Evolutionary conservation across 1,140 invertebrate species (phyloP).

Genomic region (Drosophila sp.): DNA sequence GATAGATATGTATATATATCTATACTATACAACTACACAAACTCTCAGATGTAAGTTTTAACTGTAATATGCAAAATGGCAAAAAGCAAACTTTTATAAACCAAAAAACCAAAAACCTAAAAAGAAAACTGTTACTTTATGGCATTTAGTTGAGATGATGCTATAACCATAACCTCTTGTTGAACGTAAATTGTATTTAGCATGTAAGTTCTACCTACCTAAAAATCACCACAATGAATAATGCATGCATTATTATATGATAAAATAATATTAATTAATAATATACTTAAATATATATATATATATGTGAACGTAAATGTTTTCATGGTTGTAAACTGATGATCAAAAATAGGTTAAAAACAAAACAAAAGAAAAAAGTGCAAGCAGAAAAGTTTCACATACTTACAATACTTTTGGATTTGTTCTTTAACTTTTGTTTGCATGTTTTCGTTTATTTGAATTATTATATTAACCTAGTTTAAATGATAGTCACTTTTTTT

Average conservation of each 20-base stretch:
- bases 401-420: constrained; percentile 1
- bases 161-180: constrained; percentile 70
- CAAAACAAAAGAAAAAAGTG: constrained; percentile 14
- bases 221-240: constrained; percentile 48
- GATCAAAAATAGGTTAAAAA: constrained; percentile 79
- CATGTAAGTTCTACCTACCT: constrained; percentile 63
- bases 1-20: constrained; percentile 1
- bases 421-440: background rate
- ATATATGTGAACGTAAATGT: constrained; percentile 66
- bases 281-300: constrained; percentile 59
- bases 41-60: constrained; percentile 75
- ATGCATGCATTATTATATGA: constrained; percentile 30
- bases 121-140: constrained; percentile 77
- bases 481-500: background rate
- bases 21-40: constrained; percentile 65
- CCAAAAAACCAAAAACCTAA: constrained; percentile 15
- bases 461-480: background rate
- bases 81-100: constrained; percentile 59
- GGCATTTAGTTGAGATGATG: constrained; percentile 66
- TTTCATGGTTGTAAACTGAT: constrained; percentile 77
- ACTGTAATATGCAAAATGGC: constrained; percentile 63
- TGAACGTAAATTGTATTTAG: constrained; percentile 74
- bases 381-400: constrained; percentile 1
- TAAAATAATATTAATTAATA: constrained; percentile 54
- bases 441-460: background rate